Base-by-base conservation (phyloP, 2,113 vertebrate genomes). In the Microcebus jonahi region DNA sequence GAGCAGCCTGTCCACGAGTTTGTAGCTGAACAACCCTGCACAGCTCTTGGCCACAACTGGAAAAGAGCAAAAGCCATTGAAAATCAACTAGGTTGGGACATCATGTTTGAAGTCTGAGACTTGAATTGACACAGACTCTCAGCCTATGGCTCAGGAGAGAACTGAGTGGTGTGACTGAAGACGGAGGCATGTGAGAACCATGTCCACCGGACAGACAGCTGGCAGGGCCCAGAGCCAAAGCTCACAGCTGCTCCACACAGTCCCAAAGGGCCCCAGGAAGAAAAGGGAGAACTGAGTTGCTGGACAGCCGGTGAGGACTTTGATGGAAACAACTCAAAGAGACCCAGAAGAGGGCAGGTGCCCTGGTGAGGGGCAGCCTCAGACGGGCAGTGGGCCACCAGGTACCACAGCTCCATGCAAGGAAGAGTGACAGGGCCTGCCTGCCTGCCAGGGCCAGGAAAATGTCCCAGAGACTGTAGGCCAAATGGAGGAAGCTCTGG, bases 401-500 rank as follows among this genome's bases (percentile, higher is more conserved):
- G 77, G 13, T 15, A 20, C 34, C 2, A 0, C 10, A 48, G 71
- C n/a, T 5, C 70, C 34, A 0, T 39, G 9, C 18, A 15, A 13
- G 14, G 17, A n/a, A 11, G 50, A 25, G 25, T 1, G 10, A 23
- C 14, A 4, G 12, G 65, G 36, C 14, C 53, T 0, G 11, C 65
- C 42, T 27, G 39, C 76, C 70, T 31, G 42, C 25, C 21, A 61
- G 8, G 34, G 12, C 31, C 29, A 3, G 9, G 48, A 67, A 15
- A 75, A 36, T 3, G 2, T 6, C 0, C 31, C 31, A 11, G 65
- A n/a, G 53, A 90, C 3, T 0, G 7, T 11, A 59, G 31, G 0
- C 50, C 8, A 0, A 8, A 6, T 0, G 0, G 4, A 6, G 12
- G 50, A 53, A n/a, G 79, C 71, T 77, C 39, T 57, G 71, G 25